These are phyloP conservation scores for Myripristis jacobus DNA, from an alignment of 2,797 vertebrate genomes.

Conservation along the genomic window DNA sequence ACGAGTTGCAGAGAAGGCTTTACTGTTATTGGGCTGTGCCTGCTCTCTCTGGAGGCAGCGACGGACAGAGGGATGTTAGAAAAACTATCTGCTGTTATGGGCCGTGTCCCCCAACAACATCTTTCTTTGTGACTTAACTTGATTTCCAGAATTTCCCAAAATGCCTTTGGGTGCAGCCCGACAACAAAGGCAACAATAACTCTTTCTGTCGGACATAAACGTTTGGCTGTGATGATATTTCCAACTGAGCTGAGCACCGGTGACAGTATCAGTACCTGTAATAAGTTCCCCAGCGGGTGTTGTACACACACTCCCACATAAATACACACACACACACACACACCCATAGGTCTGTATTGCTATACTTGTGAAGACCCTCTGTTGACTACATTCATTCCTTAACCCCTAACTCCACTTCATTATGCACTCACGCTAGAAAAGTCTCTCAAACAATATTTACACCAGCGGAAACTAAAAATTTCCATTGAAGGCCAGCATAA, in stretches of 20 bases:
- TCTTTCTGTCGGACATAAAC: conserved; percentile 49
- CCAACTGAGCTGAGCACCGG: conserved; percentile 35
- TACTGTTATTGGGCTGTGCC: not conserved
- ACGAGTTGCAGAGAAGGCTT: not conserved
- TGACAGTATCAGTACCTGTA: conserved; percentile 24
- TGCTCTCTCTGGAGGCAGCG: not conserved
- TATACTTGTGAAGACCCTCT: too few species aligned
- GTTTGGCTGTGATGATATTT: conserved; percentile 49
- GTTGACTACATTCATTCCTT: too few species aligned
- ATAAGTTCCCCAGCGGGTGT: conserved; percentile 24
- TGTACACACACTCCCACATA: not conserved
- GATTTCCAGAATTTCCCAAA: conserved; percentile 57
- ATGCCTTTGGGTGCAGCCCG: conserved; percentile 47
- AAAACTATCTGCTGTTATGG: conserved; percentile 1
- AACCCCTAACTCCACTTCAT: too few species aligned
- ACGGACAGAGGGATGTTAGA: not conserved
- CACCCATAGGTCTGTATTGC: not conserved
- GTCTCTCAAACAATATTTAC: too few species aligned
- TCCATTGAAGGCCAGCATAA: too few species aligned
- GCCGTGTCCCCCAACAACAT: conserved; percentile 25
- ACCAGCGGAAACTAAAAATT: too few species aligned
- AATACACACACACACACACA: conserved; percentile 25
- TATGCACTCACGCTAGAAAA: too few species aligned
- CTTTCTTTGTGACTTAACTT: conserved; percentile 49
- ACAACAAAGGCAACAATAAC: conserved; percentile 52